Base-by-base conservation (phyloP, 2,888 invertebrate genomes). In the Xiphydria camelus region DNA sequence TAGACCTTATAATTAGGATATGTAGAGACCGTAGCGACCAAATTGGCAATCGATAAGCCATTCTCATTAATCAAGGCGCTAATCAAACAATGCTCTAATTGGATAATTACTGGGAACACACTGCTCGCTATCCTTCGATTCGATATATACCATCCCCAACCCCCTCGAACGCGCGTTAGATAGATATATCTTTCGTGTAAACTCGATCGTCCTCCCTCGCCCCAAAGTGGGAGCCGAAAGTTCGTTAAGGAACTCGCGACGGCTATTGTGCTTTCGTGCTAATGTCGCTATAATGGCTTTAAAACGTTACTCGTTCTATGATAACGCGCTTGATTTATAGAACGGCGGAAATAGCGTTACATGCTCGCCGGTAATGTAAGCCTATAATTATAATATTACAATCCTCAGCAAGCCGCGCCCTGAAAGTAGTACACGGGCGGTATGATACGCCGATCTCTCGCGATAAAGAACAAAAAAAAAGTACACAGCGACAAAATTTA, bases 271-370 rank as follows among this genome's bases (percentile, higher is more conserved):
- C n/a, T n/a, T n/a, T n/a, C n/a, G n/a, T 5, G 29, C 15, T 29
- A 29, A 29, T 29, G 29, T 29, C 29, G 29, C 29, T 29, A n/a
- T n/a, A 29, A 29, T 29, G 12, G 29, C 7, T 29, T 29, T 29
- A 29, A 29, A 29, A 7, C 29, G 29, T 29, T 29, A 12, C 15
- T 29, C 29, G 12, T 14, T 29, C 15, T 29, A 10, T 29, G 29
- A 29, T 29, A 29, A 29, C 14, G 29, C 29, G 15, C 29, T 29
- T 29, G 29, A 29, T 29, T 29, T 29, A 29, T 29, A 29, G 29
- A 29, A 12, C 12, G 6, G 6, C 29, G 29, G 29, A 29, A 29
- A 29, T 29, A 29, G 5, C 12, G 29, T 29, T 14, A 29, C 29
- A 29, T 29, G 29, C 29, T 29, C 29, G 14, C 14, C 4, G 12